Evolutionary conservation across 2,113 vertebrate species (phyloP).

Genomic region (Maccullochella peelii): DNA sequence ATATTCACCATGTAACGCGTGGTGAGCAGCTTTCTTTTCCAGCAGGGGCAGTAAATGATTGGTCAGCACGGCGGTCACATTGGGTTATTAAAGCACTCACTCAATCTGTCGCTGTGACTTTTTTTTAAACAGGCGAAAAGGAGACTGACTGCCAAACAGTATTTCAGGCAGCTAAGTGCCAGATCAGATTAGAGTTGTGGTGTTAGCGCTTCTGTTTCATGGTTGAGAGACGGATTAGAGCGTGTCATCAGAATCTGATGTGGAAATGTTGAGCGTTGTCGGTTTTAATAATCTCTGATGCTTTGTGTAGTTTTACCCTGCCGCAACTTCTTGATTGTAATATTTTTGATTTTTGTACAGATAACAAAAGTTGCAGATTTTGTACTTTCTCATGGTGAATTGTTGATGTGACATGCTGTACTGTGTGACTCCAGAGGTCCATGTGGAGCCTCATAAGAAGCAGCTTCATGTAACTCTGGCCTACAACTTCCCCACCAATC

Average conservation of each 20-base stretch:
- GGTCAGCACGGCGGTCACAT: neutral
- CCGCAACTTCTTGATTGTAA: neutral
- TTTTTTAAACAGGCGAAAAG: slow-evolving; percentile 23
- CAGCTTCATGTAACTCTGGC: slow-evolving; percentile 96
- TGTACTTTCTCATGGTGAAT: neutral
- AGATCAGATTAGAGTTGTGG: slow-evolving; percentile 45
- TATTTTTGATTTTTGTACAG: neutral
- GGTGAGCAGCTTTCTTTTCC: slow-evolving; percentile 1
- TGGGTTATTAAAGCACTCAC: slow-evolving; percentile 13
- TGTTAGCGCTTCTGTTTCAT: slow-evolving; percentile 5
- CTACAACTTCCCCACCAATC: slow-evolving; percentile 93
- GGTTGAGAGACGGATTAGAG: slow-evolving; percentile 22
- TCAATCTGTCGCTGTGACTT: neutral
- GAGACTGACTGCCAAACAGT: slow-evolving; percentile 9
- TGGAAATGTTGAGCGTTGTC: neutral
- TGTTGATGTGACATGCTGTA: neutral
- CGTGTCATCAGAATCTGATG: slow-evolving; percentile 7
- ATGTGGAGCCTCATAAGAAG: slow-evolving; percentile 95
- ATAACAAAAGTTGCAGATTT: neutral
- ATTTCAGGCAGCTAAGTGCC: slow-evolving; percentile 28
- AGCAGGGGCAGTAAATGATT: neutral
- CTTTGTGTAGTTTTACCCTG: neutral
- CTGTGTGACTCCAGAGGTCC: slow-evolving; percentile 86
- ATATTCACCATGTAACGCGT: neutral
- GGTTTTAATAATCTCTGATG: neutral